Evolutionary conservation across 2,888 invertebrate species (phyloP), one percentile per base, ranked within the genome.

Genomic region (Eulithis testata): DNA sequence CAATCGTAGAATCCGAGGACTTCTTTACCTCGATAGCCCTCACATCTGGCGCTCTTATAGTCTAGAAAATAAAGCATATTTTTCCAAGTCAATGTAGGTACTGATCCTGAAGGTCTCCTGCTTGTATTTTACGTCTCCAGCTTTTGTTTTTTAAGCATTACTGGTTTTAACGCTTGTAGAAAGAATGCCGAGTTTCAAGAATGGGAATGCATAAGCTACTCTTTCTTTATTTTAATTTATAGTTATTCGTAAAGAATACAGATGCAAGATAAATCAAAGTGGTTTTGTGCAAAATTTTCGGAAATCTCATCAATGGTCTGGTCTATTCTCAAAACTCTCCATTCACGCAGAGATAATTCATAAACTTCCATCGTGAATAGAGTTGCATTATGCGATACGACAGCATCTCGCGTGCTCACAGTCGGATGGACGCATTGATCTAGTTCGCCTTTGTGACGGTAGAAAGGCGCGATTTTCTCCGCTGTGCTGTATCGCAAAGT

Each of bases 401-500:
- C 77, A 80, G 81, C 78, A 83, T 83, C 80, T 77, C 71, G 74
- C 77, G 76, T 81, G 78, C 80, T 82, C 78, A 75, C 83, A 79
- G 82, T 81, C 73, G 78, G 78, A 71, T 79, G 80, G 77, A 63
- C 75, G 78, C 82, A 82, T 84, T 83, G 81, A 82, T 80, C 79
- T 80, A 81, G 83, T 82, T 77, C 74, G 76, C 80, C 74, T 80
- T 86, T 85, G 83, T 84, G 76, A 72, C 64, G 65, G 73, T 80
- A 80, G 84, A 87, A 86, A 85, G 82, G 80, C 71, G 77, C 82
- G 81, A 89, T 90, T 91, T 88, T 88, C 88, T 85, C 79, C 84
- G 86, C 81, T 82, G 79, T 79, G 79, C 59, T 65, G 66, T 80
- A 78, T 81, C 77, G 73, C 76, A 73, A 75, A 82, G 77, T 75